A percentile compares a stretch with the other conserved stretches of the same genome.
Evolutionary conservation across 2,888 invertebrate species (phyloP).

Genomic region (Drosophila diplacantha): DNA sequence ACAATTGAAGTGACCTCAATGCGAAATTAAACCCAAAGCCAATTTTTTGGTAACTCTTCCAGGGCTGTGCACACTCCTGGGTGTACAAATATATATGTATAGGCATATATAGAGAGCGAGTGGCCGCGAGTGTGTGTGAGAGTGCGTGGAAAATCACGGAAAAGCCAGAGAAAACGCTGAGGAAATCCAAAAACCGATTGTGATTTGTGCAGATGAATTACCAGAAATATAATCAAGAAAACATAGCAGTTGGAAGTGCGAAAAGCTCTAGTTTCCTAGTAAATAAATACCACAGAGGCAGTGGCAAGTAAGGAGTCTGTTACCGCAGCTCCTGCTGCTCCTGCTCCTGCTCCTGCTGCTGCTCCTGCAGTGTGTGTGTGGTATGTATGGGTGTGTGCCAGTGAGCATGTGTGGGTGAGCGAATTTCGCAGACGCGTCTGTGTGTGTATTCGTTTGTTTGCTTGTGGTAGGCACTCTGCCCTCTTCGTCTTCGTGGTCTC

Average conservation of each 20-base stretch:
- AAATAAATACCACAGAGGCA: constrained; percentile 56
- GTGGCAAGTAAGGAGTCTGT: constrained; percentile 51
- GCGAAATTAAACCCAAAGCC: background rate
- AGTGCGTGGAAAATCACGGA: constrained; percentile 29
- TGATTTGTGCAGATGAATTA: constrained; percentile 24
- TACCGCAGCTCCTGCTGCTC: constrained; percentile 10
- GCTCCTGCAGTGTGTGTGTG: constrained; percentile 49
- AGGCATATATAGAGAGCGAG: constrained; percentile 50
- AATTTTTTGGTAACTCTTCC: constrained; percentile 49
- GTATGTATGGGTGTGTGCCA: constrained; percentile 20
- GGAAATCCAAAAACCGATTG: constrained; percentile 8
- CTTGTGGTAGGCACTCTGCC: constrained; percentile 42
- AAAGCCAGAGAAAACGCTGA: constrained; percentile 18
- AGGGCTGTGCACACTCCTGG: constrained; percentile 53
- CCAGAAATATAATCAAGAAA: background rate
- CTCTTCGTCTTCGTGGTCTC: constrained; percentile 49
- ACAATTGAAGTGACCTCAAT: constrained; percentile 14
- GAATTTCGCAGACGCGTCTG: constrained; percentile 24
- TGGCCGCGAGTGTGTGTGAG: constrained; percentile 33
- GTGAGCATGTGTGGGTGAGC: constrained; percentile 31
- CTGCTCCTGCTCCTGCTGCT: constrained; percentile 18
- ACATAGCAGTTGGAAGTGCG: background rate
- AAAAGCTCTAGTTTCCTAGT: constrained; percentile 10
- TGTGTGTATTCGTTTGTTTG: constrained; percentile 38
- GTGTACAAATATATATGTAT: constrained; percentile 1